Evolutionary conservation across 1,140 invertebrate species (phyloP), one percentile per base, ranked within the genome.

Genomic region (Drosophila leontia): DNA sequence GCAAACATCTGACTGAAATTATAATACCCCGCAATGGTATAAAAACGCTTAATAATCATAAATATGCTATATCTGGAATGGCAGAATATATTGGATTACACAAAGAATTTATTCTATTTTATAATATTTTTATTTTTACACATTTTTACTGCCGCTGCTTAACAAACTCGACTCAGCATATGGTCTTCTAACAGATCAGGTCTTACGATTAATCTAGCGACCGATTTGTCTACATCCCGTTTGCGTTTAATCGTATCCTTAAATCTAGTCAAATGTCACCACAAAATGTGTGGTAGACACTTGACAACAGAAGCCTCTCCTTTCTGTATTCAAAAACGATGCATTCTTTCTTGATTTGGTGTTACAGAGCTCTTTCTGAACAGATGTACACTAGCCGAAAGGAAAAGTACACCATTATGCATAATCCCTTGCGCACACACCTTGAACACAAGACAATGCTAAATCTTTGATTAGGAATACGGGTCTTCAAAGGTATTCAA

Each of bases 371-470:
- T 37, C 15, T 39, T 37, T 23, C 50, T 55, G 32, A 67, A n/a
- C 57, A 56, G 80, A 80, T 86, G 70, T 87, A 51, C 60, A 48
- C 69, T 62, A 75, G 44, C 39, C 34, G 17, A 44, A 48, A 32
- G 8, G 34, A 48, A 65, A 15, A 78, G 71, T 62, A 65, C 72
- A 74, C 69, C 77, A 82, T 61, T 78, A 70, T 80, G 80, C 76
- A 88, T 87, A 88, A 87, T 87, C 84, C 75, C 34, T 55, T 70
- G 35, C 39, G 63, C 60, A 86, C 79, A 87, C 79, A 87, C 83
- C 75, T 87, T 71, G 77, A 71, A 58, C 35, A 34, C n/a, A 34
- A 61, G 47, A 77, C 56, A 77, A 82, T 60, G 45, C 60, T 7
- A 65, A 67, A 48, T 58, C 58, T 70, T 80, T 82, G 75, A 83